Conservation (phyloP, 2,888 invertebrate species). For the Halictus ligatus region DNA sequence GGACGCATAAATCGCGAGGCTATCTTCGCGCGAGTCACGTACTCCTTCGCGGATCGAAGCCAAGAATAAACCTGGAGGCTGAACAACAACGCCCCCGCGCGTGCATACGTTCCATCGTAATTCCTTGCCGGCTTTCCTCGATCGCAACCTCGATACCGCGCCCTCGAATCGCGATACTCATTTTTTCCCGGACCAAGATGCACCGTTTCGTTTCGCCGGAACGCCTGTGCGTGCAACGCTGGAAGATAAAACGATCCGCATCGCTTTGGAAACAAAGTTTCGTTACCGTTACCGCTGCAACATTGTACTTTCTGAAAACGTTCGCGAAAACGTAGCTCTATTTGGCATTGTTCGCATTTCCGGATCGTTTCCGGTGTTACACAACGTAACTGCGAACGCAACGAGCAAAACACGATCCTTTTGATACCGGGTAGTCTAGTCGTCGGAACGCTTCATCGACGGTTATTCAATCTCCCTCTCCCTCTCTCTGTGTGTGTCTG, state of each 20-base stretch:
- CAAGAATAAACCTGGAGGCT: background rate
- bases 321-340: background rate
- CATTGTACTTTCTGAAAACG: background rate
- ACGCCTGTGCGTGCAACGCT: too few species aligned
- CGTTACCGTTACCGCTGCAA: background rate
- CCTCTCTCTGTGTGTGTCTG: background rate
- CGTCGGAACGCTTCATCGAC: background rate
- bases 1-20: slow-evolving; percentile 18
- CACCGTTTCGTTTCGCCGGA: background rate
- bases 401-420: background rate
- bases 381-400: background rate
- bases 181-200: background rate
- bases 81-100: background rate
- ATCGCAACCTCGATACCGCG: background rate
- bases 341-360: background rate
- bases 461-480: too few species aligned
- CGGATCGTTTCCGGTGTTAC: background rate
- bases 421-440: background rate
- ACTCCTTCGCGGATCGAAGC: background rate
- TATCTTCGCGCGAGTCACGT: slow-evolving; percentile 16
- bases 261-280: background rate
- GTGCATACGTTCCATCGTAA: background rate
- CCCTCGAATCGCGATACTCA: background rate
- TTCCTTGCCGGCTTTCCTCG: background rate
- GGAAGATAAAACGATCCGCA: background rate